Evolutionary conservation across 1,140 invertebrate species (phyloP), one percentile per base, ranked within the genome.

Genomic region (Drosophila ambigua): DNA sequence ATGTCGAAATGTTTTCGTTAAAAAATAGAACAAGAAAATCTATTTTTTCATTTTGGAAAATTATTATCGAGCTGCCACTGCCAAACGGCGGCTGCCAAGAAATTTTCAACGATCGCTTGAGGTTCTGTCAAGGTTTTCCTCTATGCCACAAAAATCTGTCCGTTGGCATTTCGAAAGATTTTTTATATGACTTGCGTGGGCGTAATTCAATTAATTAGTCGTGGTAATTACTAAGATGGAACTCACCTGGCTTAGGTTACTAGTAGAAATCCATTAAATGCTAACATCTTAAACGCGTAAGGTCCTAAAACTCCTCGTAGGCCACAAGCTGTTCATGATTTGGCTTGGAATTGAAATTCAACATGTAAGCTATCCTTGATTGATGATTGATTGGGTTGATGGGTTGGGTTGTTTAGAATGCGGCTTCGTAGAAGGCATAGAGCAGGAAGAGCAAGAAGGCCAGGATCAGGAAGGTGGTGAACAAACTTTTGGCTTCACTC

Each of bases 401-500:
- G 39, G 65, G 49, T 54, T 66, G 61, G 50, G 67, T 55, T 60
- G 20, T 58, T 79, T 83, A 91, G 76, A 91, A 91, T 53, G 79
- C 84, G 58, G 84, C 81, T 83, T 91, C 90, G 75, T 91, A 91
- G 82, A 91, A 89, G 71, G 85, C 79, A 50, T 81, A 91, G 71
- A 91, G 76, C 66, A 91, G 63, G 50, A 80, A 79, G 55, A 91
- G 78, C 71, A 91, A 61, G 28, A 91, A 79, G 64, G 79, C 89
- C 76, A 91, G 67, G 63, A 91, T 91, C 15, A 88, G 35, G 76
- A 91, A 91, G 74, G 89, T 91, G 85, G 90, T 91, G 75, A 91
- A 74, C 75, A 91, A 75, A 79, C 90, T 91, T 61, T 52, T 90
- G 68, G 88, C 85, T 54, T 91, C 90, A 91, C 88, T 91, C 90